phyloP scores from a whole-genome alignment of 1,140 invertebrate genomes.

The Solenopsis fugax region DNA sequence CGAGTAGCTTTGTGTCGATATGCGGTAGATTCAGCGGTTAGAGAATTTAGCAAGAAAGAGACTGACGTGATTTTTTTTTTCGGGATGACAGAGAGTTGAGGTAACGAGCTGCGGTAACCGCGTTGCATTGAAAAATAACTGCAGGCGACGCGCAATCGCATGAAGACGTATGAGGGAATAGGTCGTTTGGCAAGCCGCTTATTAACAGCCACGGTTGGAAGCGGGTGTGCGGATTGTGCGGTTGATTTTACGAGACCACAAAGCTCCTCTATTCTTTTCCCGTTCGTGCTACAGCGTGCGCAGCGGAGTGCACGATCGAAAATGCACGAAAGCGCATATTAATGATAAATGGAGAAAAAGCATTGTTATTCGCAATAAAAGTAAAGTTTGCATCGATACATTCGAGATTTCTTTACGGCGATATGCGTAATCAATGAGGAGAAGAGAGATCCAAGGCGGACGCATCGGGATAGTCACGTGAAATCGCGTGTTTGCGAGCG shows the following conservation, averaged over 20 bases:
- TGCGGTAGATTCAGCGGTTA: slow-evolving; percentile 35
- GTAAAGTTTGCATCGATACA: not conserved
- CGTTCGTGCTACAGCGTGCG: not conserved
- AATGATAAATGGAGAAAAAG: not conserved
- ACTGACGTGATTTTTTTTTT: slow-evolving; percentile 27
- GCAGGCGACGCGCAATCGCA: slow-evolving; percentile 50
- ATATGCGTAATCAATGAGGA: not conserved
- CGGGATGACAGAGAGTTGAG: slow-evolving; percentile 64
- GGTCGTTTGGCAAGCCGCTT: slow-evolving; percentile 70
- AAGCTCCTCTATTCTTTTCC: slow-evolving; percentile 44
- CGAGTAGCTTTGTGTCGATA: slow-evolving; percentile 23
- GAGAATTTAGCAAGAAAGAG: slow-evolving; percentile 43
- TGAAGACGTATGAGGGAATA: slow-evolving; percentile 73
- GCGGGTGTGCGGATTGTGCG: slow-evolving; percentile 68
- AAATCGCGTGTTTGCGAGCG: slow-evolving; percentile 40
- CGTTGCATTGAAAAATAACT: slow-evolving; percentile 61
- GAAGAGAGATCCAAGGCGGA: slow-evolving; percentile 19
- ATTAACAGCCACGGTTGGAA: slow-evolving; percentile 70
- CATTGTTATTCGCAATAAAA: not conserved
- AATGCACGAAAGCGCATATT: slow-evolving; percentile 6
- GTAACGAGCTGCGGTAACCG: slow-evolving; percentile 74
- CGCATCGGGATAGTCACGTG: slow-evolving; percentile 39
- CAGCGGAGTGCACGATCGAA: not conserved
- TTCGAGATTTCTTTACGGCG: slow-evolving; percentile 37
- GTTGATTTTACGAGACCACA: slow-evolving; percentile 82